A percentile compares a stretch with the other conserved stretches of the same genome.
phyloP scores from a whole-genome alignment of 2,888 invertebrate species.

The Pachymerium ferrugineum region DNA sequence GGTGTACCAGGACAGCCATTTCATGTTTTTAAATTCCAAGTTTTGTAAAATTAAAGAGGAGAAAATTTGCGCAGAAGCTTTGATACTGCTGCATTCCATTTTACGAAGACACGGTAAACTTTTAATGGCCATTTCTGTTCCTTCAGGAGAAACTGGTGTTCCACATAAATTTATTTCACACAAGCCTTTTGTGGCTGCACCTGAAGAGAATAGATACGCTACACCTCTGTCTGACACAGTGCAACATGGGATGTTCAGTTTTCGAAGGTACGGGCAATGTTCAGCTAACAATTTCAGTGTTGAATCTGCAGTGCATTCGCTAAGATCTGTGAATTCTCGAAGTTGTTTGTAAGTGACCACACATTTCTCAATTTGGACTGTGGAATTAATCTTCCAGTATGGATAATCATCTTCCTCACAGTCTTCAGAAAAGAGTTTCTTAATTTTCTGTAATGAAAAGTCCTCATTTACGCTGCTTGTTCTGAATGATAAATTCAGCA shows the following conservation, averaged over 20 bases:
- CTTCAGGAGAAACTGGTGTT: not conserved
- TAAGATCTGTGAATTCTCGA: not conserved
- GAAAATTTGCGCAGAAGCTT: not conserved
- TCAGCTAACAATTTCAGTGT: not conserved
- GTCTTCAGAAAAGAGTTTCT: not conserved
- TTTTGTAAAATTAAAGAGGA: not conserved
- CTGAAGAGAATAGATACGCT: not conserved
- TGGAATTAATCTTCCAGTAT: not conserved
- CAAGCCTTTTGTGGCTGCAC: not conserved
- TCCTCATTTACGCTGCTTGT: too few relatives aligned
- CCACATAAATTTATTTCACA: not conserved
- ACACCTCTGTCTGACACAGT: not conserved
- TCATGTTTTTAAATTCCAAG: not conserved
- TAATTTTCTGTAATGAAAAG: not conserved
- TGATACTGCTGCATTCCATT: not conserved
- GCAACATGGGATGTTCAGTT: not conserved
- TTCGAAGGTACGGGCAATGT: not conserved
- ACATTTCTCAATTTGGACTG: not conserved
- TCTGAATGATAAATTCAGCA: not conserved
- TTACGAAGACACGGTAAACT: not conserved
- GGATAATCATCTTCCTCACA: not conserved
- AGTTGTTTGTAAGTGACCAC: not conserved
- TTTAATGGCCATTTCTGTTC: not conserved
- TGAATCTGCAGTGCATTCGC: not conserved
- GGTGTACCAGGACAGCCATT: not conserved